Conservation (phyloP, 2,797 vertebrate species). For the Scarus forsteni region DNA sequence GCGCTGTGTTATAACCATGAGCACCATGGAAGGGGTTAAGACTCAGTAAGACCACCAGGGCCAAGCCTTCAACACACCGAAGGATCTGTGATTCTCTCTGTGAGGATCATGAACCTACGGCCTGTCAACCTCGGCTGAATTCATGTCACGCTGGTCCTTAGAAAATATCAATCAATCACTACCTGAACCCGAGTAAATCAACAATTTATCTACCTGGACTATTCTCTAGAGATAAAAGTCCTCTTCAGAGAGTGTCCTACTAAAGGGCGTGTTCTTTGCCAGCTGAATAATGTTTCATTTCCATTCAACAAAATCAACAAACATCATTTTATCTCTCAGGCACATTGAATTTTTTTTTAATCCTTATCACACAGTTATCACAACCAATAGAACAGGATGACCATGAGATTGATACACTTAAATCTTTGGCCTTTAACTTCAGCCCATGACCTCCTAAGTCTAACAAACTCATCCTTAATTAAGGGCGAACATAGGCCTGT, state of each 20-base stretch:
- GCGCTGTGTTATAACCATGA: conserved; percentile 62
- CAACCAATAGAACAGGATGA: too few species aligned
- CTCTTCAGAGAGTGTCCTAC: conserved; percentile 4
- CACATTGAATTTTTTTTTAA: too few species aligned
- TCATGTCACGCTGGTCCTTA: conserved; percentile 61
- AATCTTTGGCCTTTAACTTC: too few species aligned
- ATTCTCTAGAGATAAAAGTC: conserved; percentile 9
- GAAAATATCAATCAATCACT: conserved; percentile 72
- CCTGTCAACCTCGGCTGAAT: conserved; percentile 69
- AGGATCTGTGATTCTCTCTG: conserved; percentile 74
- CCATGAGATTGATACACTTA: too few species aligned
- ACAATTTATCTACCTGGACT: conserved; percentile 45
- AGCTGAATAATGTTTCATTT: too few species aligned
- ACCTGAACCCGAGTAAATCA: conserved; percentile 61
- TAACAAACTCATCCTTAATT: too few species aligned
- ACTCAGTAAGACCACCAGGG: conserved; percentile 68
- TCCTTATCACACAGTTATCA: too few species aligned
- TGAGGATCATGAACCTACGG: conserved; percentile 66
- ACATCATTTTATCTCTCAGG: too few species aligned
- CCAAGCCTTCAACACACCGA: conserved; percentile 74
- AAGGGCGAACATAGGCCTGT: too few species aligned
- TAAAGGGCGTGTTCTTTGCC: too few species aligned
- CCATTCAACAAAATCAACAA: too few species aligned
- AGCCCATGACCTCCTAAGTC: too few species aligned
- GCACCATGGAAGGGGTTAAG: conserved; percentile 74